phyloP scores from a whole-genome alignment of 2,113 vertebrate genomes.

The Myotis lucifugus region DNA sequence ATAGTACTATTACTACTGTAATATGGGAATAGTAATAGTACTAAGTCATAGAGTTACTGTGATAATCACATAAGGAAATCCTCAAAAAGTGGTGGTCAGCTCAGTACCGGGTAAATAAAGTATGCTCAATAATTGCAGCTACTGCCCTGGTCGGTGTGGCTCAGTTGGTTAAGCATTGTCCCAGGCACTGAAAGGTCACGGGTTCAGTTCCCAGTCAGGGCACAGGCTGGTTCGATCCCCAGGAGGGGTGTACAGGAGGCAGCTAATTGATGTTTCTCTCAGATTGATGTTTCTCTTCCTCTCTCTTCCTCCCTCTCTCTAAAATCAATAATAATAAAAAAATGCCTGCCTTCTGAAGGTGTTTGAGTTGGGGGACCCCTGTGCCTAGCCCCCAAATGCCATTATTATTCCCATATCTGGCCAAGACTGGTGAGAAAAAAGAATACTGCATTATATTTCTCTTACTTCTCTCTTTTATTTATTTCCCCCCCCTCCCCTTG shows the following conservation, averaged over 20 bases:
- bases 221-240: not conserved
- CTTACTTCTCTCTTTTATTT: not conserved
- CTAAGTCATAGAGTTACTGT: not conserved
- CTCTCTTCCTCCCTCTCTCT: not conserved
- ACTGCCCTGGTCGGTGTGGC: not conserved
- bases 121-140: not conserved
- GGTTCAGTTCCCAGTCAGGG: not conserved
- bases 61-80: not conserved
- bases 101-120: not conserved
- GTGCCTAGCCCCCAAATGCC: not conserved
- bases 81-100: not conserved
- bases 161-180: not conserved
- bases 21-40: not conserved
- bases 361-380: not conserved
- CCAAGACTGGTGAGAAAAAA: not conserved
- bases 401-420: not conserved
- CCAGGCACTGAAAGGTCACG: not conserved
- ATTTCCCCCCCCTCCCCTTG: no score
- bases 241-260: no score
- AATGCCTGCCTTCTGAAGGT: not conserved
- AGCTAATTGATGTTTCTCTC: not conserved
- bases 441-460: not conserved
- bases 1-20: not conserved
- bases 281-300: not conserved
- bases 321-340: not conserved